phyloP scores from a whole-genome alignment of 37 sponge, comb jelly and placozoan species.

The Axinella damicornis region DNA sequence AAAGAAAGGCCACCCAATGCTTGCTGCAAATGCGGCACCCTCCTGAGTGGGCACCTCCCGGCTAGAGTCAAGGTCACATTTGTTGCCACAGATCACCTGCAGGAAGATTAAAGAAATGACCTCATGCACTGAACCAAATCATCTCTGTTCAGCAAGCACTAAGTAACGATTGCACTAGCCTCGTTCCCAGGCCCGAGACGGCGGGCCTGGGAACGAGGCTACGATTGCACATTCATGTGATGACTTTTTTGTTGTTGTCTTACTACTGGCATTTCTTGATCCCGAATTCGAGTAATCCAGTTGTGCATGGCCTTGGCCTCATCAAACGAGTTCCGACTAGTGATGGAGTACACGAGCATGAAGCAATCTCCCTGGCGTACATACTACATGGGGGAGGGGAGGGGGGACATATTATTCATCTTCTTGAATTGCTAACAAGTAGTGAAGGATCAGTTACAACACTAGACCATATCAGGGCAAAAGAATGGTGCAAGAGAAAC shows the following conservation, averaged over 20 bases:
- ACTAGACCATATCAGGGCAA: too few relatives aligned
- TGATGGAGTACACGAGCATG: constrained; percentile 91
- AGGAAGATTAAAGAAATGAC: too few relatives aligned
- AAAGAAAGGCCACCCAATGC: constrained; percentile 77
- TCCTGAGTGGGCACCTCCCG: constrained; percentile 69
- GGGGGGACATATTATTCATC: too few relatives aligned
- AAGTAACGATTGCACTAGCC: too few relatives aligned
- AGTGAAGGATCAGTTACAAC: too few relatives aligned
- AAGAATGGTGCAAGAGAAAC: too few relatives aligned
- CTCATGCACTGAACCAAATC: too few relatives aligned
- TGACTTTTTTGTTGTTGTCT: too few relatives aligned
- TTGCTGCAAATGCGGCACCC: constrained; percentile 62
- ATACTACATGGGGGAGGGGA: constrained; percentile 69
- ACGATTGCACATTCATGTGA: not conserved
- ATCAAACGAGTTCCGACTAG: constrained; percentile 66
- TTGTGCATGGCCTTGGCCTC: constrained; percentile 81
- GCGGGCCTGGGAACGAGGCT: too few relatives aligned
- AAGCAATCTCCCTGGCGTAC: constrained; percentile 82
- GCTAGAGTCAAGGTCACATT: constrained; percentile 71
- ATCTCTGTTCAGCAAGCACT: too few relatives aligned
- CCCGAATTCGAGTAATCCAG: constrained; percentile 76
- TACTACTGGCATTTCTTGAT: constrained; percentile 80
- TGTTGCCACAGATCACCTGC: constrained; percentile 93
- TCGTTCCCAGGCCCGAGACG: too few relatives aligned
- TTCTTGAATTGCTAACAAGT: too few relatives aligned